Base-by-base conservation (phyloP, 2,888 invertebrate genomes). In the Isoperla grammatica region DNA sequence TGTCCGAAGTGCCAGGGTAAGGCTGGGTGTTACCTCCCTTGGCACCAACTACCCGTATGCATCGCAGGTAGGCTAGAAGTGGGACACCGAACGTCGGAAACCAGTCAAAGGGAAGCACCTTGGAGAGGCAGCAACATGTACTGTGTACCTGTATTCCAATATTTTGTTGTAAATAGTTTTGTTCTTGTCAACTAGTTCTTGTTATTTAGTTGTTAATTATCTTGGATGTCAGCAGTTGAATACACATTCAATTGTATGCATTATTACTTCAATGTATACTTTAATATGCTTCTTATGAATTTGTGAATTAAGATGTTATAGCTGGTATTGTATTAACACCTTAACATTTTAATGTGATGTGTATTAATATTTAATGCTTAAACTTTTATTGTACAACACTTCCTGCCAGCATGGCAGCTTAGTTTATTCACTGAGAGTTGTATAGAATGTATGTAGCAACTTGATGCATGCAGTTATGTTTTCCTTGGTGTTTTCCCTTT, bases 11-110 rank as follows among this genome's bases (percentile, higher is more conserved):
- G 59, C 65, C 78, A 83, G 89, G 86, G 90, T 86, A 83, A 85
- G 85, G 77, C 84, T 90, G 71, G 87, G 87, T 70, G 83, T 86
- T 72, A 83, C 83, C 69, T 83, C 86, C 70, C 78, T 86, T 71
- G 78, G 79, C 57, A 70, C 64, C 23, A 17, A 39, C 23, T 72
- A 76, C 81, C 72, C 37, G 29, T 35, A 20, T 23, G 58, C 58
- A 12, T 35, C 53, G 82, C 59, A 83, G 82, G 82, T 82, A 81
- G 80, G 82, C 80, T 53, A 53, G 53, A 15, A 12, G 15, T 5
- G 6, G 9, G 9, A 37, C 37, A 23, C 22, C 29, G 11, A 17
- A n/a, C 19, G 15, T 29, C 19, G 59, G 60, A 63, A 61, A 63
- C 63, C 63, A 61, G 63, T 60, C 63, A 60, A 60, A 63, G 56